Evolutionary conservation across 2,797 vertebrate genomes (phyloP), one percentile per base, ranked within the genome.

Genomic region (Danio choprae): DNA sequence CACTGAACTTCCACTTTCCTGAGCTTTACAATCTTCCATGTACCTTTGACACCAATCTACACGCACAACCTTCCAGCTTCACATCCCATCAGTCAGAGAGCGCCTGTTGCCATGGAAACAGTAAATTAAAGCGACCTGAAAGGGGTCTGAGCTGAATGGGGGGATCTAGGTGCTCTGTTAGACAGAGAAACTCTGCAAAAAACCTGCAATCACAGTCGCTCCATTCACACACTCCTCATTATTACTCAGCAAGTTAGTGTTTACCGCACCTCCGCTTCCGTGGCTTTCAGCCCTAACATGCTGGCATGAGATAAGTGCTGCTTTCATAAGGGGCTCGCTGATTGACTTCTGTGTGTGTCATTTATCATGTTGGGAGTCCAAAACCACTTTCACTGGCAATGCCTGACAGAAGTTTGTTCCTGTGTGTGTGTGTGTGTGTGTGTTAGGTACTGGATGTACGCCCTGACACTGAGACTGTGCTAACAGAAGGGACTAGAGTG

Each of bases 371-470:
- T 89, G 85, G 83, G 62, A 22, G 64, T 70, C 74, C 71, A 73
- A 80, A 82, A 74, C 53, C 65, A 60, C 68, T 84, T 82, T 81
- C 78, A 71, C 29, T 36, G 65, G 44, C 85, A 90, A 89, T 92
- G 88, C 91, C 90, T 91, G 87, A 87, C 89, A 89, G 86, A 87
- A 71, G 84, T 89, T 80, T 76, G 58, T 84, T 12, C 81, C 22
- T 77, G 50, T 81, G 58, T 50, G 87, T 91, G 87, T 87, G 83
- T 73, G 29, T 74, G 38, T 44, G 6, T 55, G 59, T 83, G 50
- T 65, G 43, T 2, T 91, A 99, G 98, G 96, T 98, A 68, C 93
- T 98, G 2, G 96, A 98, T 43, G 88, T 97, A 22, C 92, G 92
- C 84, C 96, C 97, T 0, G 95, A 96, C 85, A 95, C 94, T 0